Conservation (phyloP, 2,888 invertebrate species). For the Lampropteryx suffumata region DNA sequence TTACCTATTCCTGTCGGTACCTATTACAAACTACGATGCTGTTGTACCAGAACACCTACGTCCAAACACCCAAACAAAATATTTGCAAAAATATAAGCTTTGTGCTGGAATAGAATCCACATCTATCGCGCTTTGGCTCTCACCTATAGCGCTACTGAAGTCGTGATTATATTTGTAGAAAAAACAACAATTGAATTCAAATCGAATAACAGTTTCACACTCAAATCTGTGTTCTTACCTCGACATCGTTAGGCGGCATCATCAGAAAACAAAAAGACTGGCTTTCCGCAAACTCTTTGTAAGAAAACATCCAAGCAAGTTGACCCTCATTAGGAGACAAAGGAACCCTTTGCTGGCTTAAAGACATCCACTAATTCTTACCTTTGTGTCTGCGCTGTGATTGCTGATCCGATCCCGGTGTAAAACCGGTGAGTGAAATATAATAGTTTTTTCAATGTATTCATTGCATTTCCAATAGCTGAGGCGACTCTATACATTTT, state of each 20-base stretch:
- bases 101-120: too few species aligned
- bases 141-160: too few species aligned
- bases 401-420: constrained; percentile 38
- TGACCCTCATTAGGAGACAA: constrained; percentile 61
- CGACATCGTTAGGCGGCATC: constrained; percentile 34
- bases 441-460: constrained; percentile 1
- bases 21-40: too few species aligned
- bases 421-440: constrained; percentile 6
- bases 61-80: too few species aligned
- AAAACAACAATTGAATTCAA: not conserved
- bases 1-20: too few species aligned
- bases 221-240: constrained; percentile 13
- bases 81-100: too few species aligned
- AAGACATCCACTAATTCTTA: constrained; percentile 50
- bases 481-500: too few species aligned
- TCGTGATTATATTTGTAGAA: too few species aligned
- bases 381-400: constrained; percentile 42
- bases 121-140: too few species aligned
- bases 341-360: constrained; percentile 49
- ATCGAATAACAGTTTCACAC: constrained; percentile 4
- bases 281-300: constrained; percentile 46
- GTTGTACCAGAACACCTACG: too few species aligned
- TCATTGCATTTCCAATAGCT: constrained; percentile 16
- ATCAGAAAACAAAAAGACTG: constrained; percentile 35
- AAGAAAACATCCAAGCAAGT: constrained; percentile 42